Percentiles rank a stretch among this genome's conserved stretches.
Conservation (phyloP, 2,113 vertebrate genomes). For the Nansenia antarctica region DNA sequence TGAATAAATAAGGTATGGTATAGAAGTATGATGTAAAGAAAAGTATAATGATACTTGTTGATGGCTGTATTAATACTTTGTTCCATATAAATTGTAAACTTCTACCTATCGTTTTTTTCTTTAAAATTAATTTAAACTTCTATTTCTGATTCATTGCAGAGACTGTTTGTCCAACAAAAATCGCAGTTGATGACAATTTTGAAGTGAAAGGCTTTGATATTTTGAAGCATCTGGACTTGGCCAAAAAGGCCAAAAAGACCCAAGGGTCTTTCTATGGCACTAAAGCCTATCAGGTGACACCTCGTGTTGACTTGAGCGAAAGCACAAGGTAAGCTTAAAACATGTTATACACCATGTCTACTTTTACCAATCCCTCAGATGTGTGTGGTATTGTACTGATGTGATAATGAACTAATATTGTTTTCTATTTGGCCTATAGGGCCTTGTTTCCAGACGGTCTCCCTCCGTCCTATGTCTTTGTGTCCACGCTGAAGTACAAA, state of each 20-base stretch:
- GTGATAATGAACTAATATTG: not conserved
- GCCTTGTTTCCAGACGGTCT: conserved; percentile 94
- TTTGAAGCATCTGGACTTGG: conserved; percentile 87
- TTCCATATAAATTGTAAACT: too few relatives aligned
- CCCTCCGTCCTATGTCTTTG: conserved; percentile 96
- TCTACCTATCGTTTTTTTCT: not conserved
- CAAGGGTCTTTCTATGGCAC: conserved; percentile 81
- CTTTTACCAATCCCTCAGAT: not conserved
- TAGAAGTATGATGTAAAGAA: too few relatives aligned
- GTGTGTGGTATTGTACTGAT: not conserved
- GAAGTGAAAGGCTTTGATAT: conserved; percentile 98
- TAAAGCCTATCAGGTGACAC: conserved; percentile 91
- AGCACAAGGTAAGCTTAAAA: conserved; percentile 80
- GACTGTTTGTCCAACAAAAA: conserved; percentile 91
- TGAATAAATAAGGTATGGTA: too few relatives aligned
- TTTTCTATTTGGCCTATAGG: conserved; percentile 65
- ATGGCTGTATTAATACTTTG: too few relatives aligned
- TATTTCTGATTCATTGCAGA: conserved; percentile 73
- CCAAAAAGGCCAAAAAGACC: conserved; percentile 89
- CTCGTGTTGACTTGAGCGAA: conserved; percentile 86
- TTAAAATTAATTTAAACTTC: not conserved
- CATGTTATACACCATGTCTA: not conserved
- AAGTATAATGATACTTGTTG: too few relatives aligned
- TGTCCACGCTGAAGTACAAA: conserved; percentile 93
- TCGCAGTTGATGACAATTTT: conserved; percentile 86